A percentile compares a stretch with the other conserved stretches of the same genome.
Evolutionary conservation across 2,888 invertebrate species (phyloP).

Genomic region (Cybosia mesomella): DNA sequence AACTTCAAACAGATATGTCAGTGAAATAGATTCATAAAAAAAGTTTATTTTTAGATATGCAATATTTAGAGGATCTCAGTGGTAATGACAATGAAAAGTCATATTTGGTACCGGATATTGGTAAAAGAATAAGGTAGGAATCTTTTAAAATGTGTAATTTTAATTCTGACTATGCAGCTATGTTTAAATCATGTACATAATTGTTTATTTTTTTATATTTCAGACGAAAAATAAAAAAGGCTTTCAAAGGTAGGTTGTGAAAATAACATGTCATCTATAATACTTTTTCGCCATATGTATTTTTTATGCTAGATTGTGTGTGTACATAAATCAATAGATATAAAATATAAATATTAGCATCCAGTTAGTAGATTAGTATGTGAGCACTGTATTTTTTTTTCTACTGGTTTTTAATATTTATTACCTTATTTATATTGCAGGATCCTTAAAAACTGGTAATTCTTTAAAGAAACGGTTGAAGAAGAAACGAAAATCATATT

Average conservation of each 20-base stretch:
- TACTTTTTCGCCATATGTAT: no score
- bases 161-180: not conserved
- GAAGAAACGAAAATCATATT: constrained; percentile 33
- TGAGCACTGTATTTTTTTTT: no score
- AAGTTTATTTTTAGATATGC: constrained; percentile 47
- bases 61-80: constrained; percentile 62
- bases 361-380: no score
- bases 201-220: constrained; percentile 37
- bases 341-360: no score
- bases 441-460: not conserved
- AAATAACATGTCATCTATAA: not conserved
- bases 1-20: no score
- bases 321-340: no score
- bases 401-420: not conserved
- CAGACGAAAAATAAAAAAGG: constrained; percentile 45
- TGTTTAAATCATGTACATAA: no score
- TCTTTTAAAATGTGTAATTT: not conserved
- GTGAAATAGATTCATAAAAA: not conserved
- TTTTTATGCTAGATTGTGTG: no score
- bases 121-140: constrained; percentile 43
- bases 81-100: constrained; percentile 49
- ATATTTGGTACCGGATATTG: constrained; percentile 44
- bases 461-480: constrained; percentile 18
- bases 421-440: constrained; percentile 1
- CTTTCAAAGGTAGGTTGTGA: constrained; percentile 43